Base-by-base conservation (phyloP, 2,113 vertebrate genomes). In the Lutjanus erythropterus region DNA sequence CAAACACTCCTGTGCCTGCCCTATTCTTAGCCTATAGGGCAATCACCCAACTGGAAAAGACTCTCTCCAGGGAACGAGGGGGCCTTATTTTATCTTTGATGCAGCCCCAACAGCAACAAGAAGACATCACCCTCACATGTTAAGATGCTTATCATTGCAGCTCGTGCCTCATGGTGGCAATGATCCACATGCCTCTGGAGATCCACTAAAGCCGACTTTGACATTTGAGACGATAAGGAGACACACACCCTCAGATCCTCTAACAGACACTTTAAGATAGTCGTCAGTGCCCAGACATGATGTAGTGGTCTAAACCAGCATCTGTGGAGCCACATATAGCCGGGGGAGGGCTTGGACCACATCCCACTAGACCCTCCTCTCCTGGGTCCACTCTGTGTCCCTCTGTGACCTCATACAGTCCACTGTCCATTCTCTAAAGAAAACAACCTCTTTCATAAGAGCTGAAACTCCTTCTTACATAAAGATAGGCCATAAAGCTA, bases 211-310 rank as follows among this genome's bases (percentile, higher is more conserved):
- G 83, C 87, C 41, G 1, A 50, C 78, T 86, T 78, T 92, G 87
- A 92, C 86, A 89, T 89, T 90, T 84, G 78, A 87, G 74, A 84
- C 80, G 73, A 90, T 92, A 88, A 89, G 84, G 67, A 72, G 77
- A 69, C 67, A 46, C 78, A 50, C 80, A 52, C 64, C 29, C 65
- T 87, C 79, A 61, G 59, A 83, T 77, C 79, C 77, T 58, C 68
- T 21, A 61, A 66, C 74, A 86, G 82, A 84, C 88, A 85, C 86
- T 84, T 86, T 52, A 61, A 87, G 83, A 91, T 76, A 88, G 81
- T 59, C 47, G 19, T 39, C 60, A 23, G 80, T 82, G 83, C 53
- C 69, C 78, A 89, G 78, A 83, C 83, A 78, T 86, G 78, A 89
- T 87, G 88, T 78, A 74, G 82, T 76, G 80, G 44, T 84, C 73